A percentile compares a stretch with the other conserved stretches of the same genome.
These are phyloP conservation scores for Etheostoma spectabile DNA, from an alignment of 2,113 vertebrate species.

Conservation along the genomic window DNA sequence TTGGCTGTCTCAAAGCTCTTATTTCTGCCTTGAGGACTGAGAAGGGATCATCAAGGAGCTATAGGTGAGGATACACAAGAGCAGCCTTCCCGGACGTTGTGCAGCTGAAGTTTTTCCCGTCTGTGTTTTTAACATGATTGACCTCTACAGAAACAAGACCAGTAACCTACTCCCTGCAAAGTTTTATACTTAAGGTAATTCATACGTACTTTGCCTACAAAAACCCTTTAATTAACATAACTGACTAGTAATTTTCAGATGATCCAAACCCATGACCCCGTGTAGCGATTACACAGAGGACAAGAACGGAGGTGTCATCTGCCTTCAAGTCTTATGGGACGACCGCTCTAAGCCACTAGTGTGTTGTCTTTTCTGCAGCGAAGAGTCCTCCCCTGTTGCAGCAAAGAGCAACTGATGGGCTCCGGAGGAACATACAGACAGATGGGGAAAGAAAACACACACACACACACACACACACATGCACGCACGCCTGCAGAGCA, in stretches of 20 bases:
- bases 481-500: constrained; percentile 33
- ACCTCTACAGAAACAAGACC: too few relatives aligned
- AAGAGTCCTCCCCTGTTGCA: background rate
- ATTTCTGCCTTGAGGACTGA: too few relatives aligned
- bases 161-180: too few relatives aligned
- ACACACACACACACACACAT: background rate
- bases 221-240: background rate
- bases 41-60: too few relatives aligned
- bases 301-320: background rate
- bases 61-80: too few relatives aligned
- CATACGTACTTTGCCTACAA: background rate
- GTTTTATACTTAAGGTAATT: background rate
- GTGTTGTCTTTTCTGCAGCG: background rate
- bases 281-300: background rate
- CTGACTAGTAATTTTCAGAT: background rate
- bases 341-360: background rate
- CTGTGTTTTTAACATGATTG: too few relatives aligned
- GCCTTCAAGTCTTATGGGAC: background rate
- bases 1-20: too few relatives aligned
- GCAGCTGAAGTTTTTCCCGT: background rate
- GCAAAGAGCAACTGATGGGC: background rate
- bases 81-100: too few relatives aligned
- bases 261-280: background rate
- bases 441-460: constrained; percentile 35
- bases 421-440: constrained; percentile 31